These are phyloP conservation scores for Drosophila kanapiae DNA, from an alignment of 1,140 invertebrate species.

Conservation along the genomic window DNA sequence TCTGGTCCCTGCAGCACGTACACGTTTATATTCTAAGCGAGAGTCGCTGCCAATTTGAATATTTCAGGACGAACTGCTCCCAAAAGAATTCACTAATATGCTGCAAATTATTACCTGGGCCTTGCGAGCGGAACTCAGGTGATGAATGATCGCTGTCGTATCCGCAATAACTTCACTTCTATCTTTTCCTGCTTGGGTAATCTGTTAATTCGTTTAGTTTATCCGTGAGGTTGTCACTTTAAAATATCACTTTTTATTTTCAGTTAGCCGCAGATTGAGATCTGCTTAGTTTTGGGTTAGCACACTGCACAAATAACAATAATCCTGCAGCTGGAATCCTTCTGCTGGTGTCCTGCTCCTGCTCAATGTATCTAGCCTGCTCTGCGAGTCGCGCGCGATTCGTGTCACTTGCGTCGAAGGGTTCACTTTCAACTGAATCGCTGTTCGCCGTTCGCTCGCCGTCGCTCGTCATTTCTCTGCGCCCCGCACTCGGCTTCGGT, in stretches of 20 bases:
- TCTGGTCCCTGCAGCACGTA: slow-evolving; percentile 60
- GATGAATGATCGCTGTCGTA: slow-evolving; percentile 18
- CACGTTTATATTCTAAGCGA: slow-evolving; percentile 63
- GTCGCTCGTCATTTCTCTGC: slow-evolving; percentile 44
- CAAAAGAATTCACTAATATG: slow-evolving; percentile 43
- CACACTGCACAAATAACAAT: slow-evolving; percentile 33
- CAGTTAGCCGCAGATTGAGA: slow-evolving; percentile 10
- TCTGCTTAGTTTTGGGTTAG: slow-evolving; percentile 12
- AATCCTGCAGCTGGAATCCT: slow-evolving; percentile 19
- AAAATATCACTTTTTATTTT: not conserved
- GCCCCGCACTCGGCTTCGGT: slow-evolving; percentile 33
- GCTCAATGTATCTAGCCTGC: slow-evolving; percentile 12
- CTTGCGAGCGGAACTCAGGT: slow-evolving; percentile 9
- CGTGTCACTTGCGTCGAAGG: slow-evolving; percentile 79
- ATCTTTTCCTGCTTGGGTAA: not conserved
- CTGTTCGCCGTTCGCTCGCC: slow-evolving; percentile 56
- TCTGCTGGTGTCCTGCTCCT: slow-evolving; percentile 40
- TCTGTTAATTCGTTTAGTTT: slow-evolving; percentile 7
- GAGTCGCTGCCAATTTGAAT: slow-evolving; percentile 56
- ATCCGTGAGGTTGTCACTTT: slow-evolving; percentile 4
- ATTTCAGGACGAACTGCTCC: slow-evolving; percentile 35
- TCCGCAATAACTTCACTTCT: slow-evolving; percentile 18
- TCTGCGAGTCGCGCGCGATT: slow-evolving; percentile 67
- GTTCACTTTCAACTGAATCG: slow-evolving; percentile 84
- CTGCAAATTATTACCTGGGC: slow-evolving; percentile 56